Evolutionary conservation across 2,797 vertebrate species (phyloP).

Genomic region (Chanos chanos): DNA sequence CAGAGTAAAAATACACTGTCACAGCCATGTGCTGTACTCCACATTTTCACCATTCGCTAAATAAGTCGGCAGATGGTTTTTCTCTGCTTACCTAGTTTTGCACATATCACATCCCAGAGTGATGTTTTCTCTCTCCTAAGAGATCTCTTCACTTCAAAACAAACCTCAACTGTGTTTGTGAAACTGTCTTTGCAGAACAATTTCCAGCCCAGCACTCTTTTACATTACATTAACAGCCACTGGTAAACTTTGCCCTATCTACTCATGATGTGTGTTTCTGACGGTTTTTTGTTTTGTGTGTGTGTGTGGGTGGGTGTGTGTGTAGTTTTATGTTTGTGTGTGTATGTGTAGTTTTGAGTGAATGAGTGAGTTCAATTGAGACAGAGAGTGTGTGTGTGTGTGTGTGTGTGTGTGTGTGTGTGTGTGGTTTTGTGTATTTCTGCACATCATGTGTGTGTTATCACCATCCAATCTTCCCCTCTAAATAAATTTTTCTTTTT

Average conservation of each 20-base stretch:
- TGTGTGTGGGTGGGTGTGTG: constrained; percentile 1
- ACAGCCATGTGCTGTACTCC: too few species aligned
- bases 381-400: background rate
- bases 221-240: background rate
- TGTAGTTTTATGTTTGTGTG: constrained; percentile 17
- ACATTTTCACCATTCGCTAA: too few species aligned
- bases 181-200: background rate
- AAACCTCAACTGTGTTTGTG: background rate
- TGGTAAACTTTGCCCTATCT: constrained; percentile 13
- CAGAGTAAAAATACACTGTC: too few species aligned
- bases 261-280: background rate
- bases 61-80: too few species aligned
- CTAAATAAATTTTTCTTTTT: background rate
- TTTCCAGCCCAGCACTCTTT: background rate
- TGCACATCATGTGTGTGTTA: background rate
- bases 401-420: constrained; percentile 21
- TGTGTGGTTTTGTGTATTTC: constrained; percentile 16
- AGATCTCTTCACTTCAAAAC: too few species aligned
- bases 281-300: background rate
- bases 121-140: too few species aligned
- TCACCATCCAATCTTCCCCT: background rate
- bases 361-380: too few species aligned
- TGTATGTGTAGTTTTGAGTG: constrained; percentile 19
- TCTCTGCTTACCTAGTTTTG: too few species aligned
- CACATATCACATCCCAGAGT: too few species aligned